phyloP scores from a whole-genome alignment of 2,113 vertebrate species.

The Eulacestoma nigropectus region DNA sequence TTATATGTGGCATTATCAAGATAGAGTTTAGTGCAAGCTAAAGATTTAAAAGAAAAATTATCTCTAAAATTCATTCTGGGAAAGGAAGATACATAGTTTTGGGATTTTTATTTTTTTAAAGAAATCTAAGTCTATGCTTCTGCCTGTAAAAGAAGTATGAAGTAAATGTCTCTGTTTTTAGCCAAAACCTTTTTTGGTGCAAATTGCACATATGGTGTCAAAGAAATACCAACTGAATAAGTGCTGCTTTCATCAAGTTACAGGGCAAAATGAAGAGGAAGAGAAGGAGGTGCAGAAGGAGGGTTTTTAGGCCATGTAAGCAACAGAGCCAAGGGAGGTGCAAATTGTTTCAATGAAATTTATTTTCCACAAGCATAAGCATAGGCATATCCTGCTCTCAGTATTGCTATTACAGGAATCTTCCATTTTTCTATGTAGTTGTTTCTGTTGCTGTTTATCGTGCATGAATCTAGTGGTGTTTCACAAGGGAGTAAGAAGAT shows the following conservation, averaged over 20 bases:
- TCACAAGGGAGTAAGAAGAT: not conserved
- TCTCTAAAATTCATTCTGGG: not conserved
- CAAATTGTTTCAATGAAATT: not conserved
- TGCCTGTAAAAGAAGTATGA: not conserved
- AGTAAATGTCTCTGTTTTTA: conserved; percentile 24
- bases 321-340: not conserved
- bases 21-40: not conserved
- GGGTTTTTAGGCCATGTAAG: not conserved
- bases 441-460: not conserved
- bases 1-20: not conserved
- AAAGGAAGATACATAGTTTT: not conserved
- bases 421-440: not conserved
- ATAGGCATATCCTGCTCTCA: not conserved
- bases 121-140: not conserved
- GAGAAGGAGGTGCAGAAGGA: not conserved
- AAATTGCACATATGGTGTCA: conserved; percentile 42
- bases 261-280: not conserved
- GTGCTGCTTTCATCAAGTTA: not conserved
- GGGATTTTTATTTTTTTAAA: not conserved
- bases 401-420: not conserved
- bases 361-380: not conserved
- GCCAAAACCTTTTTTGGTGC: conserved; percentile 16
- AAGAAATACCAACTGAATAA: not conserved
- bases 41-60: not conserved
- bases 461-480: not conserved